Evolutionary conservation across 2,888 invertebrate genomes (phyloP), one percentile per base, ranked within the genome.

Genomic region (Gortyna flavago): DNA sequence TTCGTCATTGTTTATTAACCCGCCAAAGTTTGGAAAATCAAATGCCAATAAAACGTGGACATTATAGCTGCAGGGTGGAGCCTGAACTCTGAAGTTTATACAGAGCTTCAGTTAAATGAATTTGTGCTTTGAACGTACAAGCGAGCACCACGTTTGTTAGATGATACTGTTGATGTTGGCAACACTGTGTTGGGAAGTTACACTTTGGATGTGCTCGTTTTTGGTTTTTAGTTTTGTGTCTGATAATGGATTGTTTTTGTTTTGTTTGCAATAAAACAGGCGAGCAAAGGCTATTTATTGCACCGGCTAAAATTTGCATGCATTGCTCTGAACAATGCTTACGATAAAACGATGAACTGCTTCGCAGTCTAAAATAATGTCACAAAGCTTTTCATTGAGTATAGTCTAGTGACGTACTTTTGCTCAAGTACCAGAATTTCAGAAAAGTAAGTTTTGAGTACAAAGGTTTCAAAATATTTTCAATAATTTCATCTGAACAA

Each of bases 91-190:
- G 66, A 77, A 81, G 79, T 87, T 87, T 82, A 75, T 81, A 82
- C 77, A 78, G 74, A 65, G 87, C 73, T 81, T 73, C 73, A 77
- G 78, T 83, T 88, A 85, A 89, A 88, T 84, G 82, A 86, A 84
- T 89, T 88, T 85, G 81, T 84, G 85, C 82, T 84, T 72, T 77
- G 78, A 81, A 32, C 70, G 80, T 83, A 88, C 80, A 59, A 62
- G 71, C 74, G 81, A 5, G 48, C 48, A 25, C 80, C 77, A 70
- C 62, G 76, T 59, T 72, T 77, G 80, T 79, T 75, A 83, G 18
- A 32, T 35, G 79, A 84, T 75, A 72, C 74, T 80, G 73, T 85
- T 85, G 85, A 76, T 74, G 75, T 80, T 78, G 73, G n/a, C 51
- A 71, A 57, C 65, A 48, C 67, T 75, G 75, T 72, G 80, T 69